Evolutionary conservation across 2,888 invertebrate species (phyloP).

Genomic region (Drosophila multiciliata): DNA sequence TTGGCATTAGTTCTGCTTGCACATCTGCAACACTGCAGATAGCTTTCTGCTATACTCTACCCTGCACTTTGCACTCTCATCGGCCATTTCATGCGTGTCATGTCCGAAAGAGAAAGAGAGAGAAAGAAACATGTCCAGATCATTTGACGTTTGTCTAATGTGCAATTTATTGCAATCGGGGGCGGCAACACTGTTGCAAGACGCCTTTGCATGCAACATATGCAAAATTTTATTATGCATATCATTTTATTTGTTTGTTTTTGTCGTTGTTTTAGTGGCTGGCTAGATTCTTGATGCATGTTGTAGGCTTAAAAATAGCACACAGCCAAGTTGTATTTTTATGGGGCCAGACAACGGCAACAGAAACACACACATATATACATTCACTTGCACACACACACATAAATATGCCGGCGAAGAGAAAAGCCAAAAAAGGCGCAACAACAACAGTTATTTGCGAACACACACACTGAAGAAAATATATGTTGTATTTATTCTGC

Average conservation of each 20-base stretch:
- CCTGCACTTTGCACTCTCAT: constrained; percentile 9
- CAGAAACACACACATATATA: constrained; percentile 7
- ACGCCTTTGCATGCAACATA: constrained; percentile 25
- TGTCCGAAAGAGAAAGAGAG: constrained; percentile 1
- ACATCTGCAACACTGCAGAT: constrained; percentile 22
- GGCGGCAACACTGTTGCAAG: constrained; percentile 35
- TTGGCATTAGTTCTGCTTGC: not conserved
- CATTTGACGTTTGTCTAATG: constrained; percentile 34
- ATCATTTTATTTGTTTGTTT: constrained; percentile 10
- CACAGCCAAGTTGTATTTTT: constrained; percentile 66
- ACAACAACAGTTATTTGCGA: constrained; percentile 22
- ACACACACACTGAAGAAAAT: not conserved
- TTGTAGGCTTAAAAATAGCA: constrained; percentile 63
- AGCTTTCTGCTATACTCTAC: constrained; percentile 20
- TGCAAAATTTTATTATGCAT: constrained; percentile 35
- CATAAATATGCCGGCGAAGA: constrained; percentile 25
- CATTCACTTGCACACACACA: constrained; percentile 14
- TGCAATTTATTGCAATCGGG: constrained; percentile 32
- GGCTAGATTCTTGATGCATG: constrained; percentile 30
- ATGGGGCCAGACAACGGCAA: constrained; percentile 55
- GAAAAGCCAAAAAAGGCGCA: constrained; percentile 9
- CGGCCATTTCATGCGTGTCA: constrained; percentile 12
- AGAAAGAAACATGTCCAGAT: constrained; percentile 27
- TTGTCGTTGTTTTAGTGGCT: constrained; percentile 30
- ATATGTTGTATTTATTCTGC: constrained; percentile 10